A percentile compares a stretch with the other conserved stretches of the same genome.
phyloP scores from a whole-genome alignment of 1,140 invertebrate species.

The Procambarus virginalis region DNA sequence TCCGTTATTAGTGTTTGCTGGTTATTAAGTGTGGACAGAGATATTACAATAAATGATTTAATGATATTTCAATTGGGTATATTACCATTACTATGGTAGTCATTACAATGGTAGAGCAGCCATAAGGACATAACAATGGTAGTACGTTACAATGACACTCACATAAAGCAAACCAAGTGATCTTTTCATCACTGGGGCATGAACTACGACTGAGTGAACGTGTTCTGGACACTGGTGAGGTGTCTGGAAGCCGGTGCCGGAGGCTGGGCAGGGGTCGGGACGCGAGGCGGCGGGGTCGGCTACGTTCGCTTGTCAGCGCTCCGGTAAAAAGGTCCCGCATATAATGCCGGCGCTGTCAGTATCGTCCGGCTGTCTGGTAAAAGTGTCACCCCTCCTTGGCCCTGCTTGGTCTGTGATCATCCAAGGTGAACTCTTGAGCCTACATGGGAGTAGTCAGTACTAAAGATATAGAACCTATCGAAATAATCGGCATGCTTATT shows the following conservation, averaged over 20 bases:
- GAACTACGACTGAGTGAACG: no score
- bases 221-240: not conserved
- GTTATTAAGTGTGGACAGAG: no score
- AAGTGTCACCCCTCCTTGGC: slow-evolving; percentile 33
- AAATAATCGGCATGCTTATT: not conserved
- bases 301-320: slow-evolving; percentile 48
- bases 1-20: no score
- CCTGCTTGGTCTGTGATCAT: slow-evolving; percentile 13
- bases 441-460: not conserved
- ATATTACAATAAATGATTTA: no score
- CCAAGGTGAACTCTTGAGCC: not conserved
- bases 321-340: slow-evolving; percentile 38
- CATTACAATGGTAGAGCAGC: no score
- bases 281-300: slow-evolving; percentile 23
- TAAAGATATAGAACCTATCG: not conserved
- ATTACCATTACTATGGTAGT: no score
- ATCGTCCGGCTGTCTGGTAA: slow-evolving; percentile 32
- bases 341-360: slow-evolving; percentile 38
- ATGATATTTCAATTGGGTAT: no score
- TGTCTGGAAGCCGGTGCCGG: not conserved
- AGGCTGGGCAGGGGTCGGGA: not conserved
- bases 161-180: no score
- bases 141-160: no score
- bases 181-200: no score
- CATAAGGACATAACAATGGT: no score